Percentiles rank a stretch among this genome's conserved stretches.
phyloP scores from a whole-genome alignment of 2,797 vertebrate genomes.

The Dendrocincla tyrannina region DNA sequence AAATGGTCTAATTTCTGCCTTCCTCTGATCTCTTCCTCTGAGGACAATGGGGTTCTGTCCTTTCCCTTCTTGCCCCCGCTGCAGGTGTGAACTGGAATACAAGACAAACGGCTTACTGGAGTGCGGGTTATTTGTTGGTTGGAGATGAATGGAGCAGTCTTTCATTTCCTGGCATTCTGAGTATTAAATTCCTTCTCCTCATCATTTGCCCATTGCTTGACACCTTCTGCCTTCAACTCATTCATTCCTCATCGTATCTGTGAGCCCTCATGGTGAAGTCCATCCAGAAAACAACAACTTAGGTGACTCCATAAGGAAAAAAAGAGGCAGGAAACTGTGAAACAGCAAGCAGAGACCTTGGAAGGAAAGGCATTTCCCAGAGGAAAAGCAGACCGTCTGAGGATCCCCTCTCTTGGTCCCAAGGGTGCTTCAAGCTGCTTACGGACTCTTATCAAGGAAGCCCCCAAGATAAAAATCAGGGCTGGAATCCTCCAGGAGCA shows the following conservation, averaged over 20 bases:
- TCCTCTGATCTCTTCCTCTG: constrained; percentile 48
- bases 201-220: not conserved
- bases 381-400: not conserved
- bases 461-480: not conserved
- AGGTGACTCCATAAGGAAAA: not conserved
- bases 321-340: not conserved
- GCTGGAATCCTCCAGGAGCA: not conserved
- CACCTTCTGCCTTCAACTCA: constrained; percentile 18
- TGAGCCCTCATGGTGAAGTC: not conserved
- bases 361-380: constrained; percentile 4
- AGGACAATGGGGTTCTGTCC: constrained; percentile 39
- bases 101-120: constrained; percentile 35
- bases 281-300: constrained; percentile 8
- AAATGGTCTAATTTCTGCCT: constrained; percentile 58
- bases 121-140: constrained; percentile 50
- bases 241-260: not conserved
- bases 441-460: not conserved
- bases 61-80: constrained; percentile 40
- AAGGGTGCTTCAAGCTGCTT: not conserved
- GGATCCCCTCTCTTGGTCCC: not conserved
- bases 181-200: constrained; percentile 5
- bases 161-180: constrained; percentile 32
- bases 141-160: constrained; percentile 34
- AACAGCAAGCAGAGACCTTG: not conserved
- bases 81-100: not conserved